These are phyloP conservation scores for Ecliptopera silaceata DNA, from an alignment of 2,888 invertebrate genomes.

Conservation along the genomic window DNA sequence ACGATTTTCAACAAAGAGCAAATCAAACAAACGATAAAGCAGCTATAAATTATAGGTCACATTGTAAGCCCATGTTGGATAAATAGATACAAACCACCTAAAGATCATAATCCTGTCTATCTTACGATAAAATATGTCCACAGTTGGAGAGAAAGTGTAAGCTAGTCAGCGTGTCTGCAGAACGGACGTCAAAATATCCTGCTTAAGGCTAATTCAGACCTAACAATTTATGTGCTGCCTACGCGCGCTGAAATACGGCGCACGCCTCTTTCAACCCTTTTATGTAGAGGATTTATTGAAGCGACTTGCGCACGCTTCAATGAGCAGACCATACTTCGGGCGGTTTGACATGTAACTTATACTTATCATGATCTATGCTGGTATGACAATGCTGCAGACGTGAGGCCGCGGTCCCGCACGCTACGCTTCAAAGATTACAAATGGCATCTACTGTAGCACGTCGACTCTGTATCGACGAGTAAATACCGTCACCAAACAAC, in stretches of 20 bases:
- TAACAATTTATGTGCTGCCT: conserved; percentile 74
- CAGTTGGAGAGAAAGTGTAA: conserved; percentile 53
- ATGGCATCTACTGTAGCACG: conserved; percentile 36
- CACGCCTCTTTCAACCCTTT: conserved; percentile 74
- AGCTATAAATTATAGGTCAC: conserved; percentile 28
- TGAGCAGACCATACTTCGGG: conserved; percentile 58
- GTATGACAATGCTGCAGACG: conserved; percentile 54
- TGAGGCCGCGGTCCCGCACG: conserved; percentile 44
- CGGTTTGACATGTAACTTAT: conserved; percentile 64
- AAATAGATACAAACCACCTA: conserved; percentile 32
- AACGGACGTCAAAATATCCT: conserved; percentile 71
- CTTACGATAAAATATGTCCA: conserved; percentile 43
- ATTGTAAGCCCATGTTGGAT: conserved; percentile 25
- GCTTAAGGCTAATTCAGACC: conserved; percentile 72
- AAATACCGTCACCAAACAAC: not conserved
- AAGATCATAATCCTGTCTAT: conserved; percentile 34
- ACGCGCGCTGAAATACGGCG: conserved; percentile 73
- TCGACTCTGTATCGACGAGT: not conserved
- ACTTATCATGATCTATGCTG: conserved; percentile 64
- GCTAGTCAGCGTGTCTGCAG: conserved; percentile 60
- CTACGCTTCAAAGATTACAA: conserved; percentile 55
- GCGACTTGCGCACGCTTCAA: conserved; percentile 64
- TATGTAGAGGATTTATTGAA: conserved; percentile 75
- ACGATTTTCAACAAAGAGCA: conserved; percentile 2
- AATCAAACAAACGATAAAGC: conserved; percentile 8